Evolutionary conservation across 2,113 vertebrate species (phyloP).

Genomic region (Paradisaea rubra): DNA sequence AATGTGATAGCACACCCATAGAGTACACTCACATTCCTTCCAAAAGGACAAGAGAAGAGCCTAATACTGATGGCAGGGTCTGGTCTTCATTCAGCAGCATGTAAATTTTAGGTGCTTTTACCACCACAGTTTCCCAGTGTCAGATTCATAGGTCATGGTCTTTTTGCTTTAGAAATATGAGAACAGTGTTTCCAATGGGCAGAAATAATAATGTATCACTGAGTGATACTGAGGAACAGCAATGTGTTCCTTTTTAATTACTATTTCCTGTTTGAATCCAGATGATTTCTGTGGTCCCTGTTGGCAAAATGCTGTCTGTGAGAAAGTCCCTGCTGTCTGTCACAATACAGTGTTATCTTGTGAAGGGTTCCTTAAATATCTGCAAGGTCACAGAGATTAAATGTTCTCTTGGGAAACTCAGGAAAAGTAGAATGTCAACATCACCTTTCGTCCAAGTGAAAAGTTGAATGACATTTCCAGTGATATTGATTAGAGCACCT

Average conservation of each 20-base stretch:
- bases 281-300: conserved; percentile 13
- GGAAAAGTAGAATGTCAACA: conserved; percentile 67
- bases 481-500: conserved; percentile 50
- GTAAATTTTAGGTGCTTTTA: neutral
- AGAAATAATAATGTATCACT: neutral
- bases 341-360: conserved; percentile 35
- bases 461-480: conserved; percentile 65
- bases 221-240: neutral
- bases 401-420: conserved; percentile 47
- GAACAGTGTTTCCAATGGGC: neutral
- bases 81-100: neutral
- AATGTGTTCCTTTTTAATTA: neutral
- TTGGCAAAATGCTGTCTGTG: conserved; percentile 37
- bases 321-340: conserved; percentile 43
- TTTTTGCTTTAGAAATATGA: neutral
- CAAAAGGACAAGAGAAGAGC: neutral
- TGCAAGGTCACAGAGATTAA: conserved; percentile 67
- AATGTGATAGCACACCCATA: neutral
- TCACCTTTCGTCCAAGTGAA: conserved; percentile 45
- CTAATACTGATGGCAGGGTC: neutral
- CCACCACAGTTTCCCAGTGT: neutral
- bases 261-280: conserved; percentile 13
- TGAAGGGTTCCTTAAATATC: conserved; percentile 62
- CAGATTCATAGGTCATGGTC: neutral
- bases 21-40: neutral